Evolutionary conservation across 2,888 invertebrate genomes (phyloP), one percentile per base, ranked within the genome.

Genomic region (Dolichomitus sp.): DNA sequence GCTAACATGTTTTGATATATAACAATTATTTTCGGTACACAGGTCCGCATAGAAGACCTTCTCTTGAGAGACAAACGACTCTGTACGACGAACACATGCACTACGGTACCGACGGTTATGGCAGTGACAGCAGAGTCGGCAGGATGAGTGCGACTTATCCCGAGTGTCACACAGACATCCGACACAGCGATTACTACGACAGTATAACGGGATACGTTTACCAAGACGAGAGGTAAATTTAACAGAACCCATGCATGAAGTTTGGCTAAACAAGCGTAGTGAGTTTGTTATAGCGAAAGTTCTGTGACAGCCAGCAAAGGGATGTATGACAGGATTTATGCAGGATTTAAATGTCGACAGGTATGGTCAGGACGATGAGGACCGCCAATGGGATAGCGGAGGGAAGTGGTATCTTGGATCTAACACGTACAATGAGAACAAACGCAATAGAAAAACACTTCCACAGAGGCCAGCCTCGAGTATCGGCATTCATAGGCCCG

Each of bases 11-110:
- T 7, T 37, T 12, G 17, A 40, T 42, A 11, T 42, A 9, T 37
- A 37, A 17, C 17, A 63, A 45, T 74, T 33, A 50, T 52, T 19
- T 48, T 57, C 50, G 30, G 30, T 66, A 4, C 42, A 85, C 89
- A 93, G 94, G 91, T 85, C 90, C 92, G 74, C 92, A 92, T 50
- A 94, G 97, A 90, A 95, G 97, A 91, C 97, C 97, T 82, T 97
- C 97, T 93, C 94, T 97, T 90, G 97, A 97, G 93, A 95, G 97
- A 89, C 97, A 97, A 94, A 96, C 96, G 84, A 97, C 97, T 57
- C 94, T 97, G 88, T 97, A 97, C 90, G 97, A 97, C 91, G 97
- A 97, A 90, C 95, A 96, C 87, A 95, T 95, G 86, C 95, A 95
- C 88, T 96, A 95, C 88, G 95, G 91, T 23, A 93, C 94, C 81